phyloP scores from a whole-genome alignment of 1,140 invertebrate genomes.

The Drosophila nikananu region DNA sequence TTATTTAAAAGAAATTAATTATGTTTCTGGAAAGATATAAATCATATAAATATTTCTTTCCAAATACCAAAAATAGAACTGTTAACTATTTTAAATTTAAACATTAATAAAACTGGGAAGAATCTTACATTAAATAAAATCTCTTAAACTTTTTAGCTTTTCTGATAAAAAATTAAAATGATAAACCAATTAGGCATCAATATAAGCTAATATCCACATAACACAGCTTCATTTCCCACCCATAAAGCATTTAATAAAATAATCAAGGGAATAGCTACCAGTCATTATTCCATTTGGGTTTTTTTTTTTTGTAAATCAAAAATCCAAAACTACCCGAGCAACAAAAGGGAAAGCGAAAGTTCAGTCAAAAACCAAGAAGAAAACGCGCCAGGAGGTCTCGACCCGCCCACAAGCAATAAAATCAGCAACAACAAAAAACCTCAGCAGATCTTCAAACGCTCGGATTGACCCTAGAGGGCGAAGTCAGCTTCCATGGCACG shows the following conservation, averaged over 20 bases:
- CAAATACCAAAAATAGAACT: too few species aligned
- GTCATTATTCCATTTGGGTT: neutral
- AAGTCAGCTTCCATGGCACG: slow-evolving; percentile 27
- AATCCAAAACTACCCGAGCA: slow-evolving; percentile 5
- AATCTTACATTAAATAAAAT: too few species aligned
- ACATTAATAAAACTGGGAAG: too few species aligned
- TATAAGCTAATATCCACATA: too few species aligned
- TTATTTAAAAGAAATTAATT: too few species aligned
- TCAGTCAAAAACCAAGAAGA: slow-evolving; percentile 46
- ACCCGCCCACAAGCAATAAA: slow-evolving; percentile 39
- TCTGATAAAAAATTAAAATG: too few species aligned
- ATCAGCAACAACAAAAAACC: slow-evolving; percentile 30
- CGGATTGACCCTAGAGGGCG: slow-evolving; percentile 56
- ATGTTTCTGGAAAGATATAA: too few species aligned
- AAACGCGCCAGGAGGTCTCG: slow-evolving; percentile 54
- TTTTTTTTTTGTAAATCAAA: slow-evolving; percentile 32
- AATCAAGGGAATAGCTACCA: neutral
- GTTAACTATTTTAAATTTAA: too few species aligned
- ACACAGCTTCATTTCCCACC: neutral
- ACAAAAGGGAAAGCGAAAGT: slow-evolving; percentile 78
- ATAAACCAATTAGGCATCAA: too few species aligned
- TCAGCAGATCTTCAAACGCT: slow-evolving; percentile 55
- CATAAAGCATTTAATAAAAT: neutral
- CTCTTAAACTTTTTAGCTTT: too few species aligned
- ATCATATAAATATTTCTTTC: too few species aligned